Evolutionary conservation across 2,113 vertebrate species (phyloP).

Genomic region (Girardinichthys multiradiatus): DNA sequence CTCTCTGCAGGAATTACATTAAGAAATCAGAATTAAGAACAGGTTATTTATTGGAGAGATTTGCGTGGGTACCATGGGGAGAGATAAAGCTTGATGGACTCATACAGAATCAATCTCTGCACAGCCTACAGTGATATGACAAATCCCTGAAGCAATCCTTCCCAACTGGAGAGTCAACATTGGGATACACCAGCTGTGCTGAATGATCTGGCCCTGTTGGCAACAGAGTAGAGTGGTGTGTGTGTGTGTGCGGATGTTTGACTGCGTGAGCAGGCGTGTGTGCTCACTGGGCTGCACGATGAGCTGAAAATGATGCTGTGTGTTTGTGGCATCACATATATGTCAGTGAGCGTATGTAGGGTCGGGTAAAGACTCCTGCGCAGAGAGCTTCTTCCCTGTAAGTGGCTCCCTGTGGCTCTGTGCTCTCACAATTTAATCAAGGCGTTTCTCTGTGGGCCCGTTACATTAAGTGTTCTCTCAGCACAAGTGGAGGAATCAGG

Average conservation of each 20-base stretch:
- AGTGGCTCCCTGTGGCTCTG: slow-evolving; percentile 80
- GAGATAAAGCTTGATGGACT: slow-evolving; percentile 78
- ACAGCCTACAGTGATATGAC: slow-evolving; percentile 63
- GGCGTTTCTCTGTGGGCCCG: slow-evolving; percentile 80
- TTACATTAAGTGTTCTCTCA: slow-evolving; percentile 84
- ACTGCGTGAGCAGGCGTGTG: slow-evolving; percentile 16
- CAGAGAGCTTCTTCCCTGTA: slow-evolving; percentile 75
- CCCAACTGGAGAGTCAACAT: slow-evolving; percentile 65
- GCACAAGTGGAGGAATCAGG: slow-evolving; percentile 83
- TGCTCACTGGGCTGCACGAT: slow-evolving; percentile 14
- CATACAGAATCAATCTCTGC: slow-evolving; percentile 56
- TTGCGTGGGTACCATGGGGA: slow-evolving; percentile 71
- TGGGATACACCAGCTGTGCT: slow-evolving; percentile 64
- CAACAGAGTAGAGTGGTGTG: slow-evolving; percentile 32
- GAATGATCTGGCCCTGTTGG: slow-evolving; percentile 60
- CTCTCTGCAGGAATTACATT: slow-evolving; percentile 75
- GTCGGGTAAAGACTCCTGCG: slow-evolving; percentile 69
- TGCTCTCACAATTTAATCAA: slow-evolving; percentile 79
- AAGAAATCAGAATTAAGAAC: slow-evolving; percentile 78
- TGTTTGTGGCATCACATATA: slow-evolving; percentile 52
- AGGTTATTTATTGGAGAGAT: slow-evolving; percentile 77
- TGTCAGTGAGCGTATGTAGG: slow-evolving; percentile 36
- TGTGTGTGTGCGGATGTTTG: slow-evolving; percentile 14
- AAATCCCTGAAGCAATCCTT: slow-evolving; percentile 62
- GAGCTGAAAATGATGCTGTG: slow-evolving; percentile 44